A percentile compares a stretch with the other conserved stretches of the same genome.
Conservation (phyloP, 53 echinoderm and acorn worm genomes). For the Mesocentrotus franciscanus region DNA sequence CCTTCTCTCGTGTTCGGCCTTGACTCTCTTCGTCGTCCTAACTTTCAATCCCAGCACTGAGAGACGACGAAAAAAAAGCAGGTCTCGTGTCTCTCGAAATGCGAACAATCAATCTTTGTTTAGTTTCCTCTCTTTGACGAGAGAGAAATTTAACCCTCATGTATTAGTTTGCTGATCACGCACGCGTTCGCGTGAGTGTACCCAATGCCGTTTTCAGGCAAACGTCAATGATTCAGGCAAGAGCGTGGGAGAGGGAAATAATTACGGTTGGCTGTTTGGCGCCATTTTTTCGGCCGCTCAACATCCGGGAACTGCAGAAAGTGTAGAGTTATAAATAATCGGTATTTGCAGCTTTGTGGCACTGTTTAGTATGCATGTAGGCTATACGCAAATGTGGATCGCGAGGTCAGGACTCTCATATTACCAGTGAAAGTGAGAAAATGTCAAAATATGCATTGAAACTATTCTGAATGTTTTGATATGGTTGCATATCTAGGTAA, state of each 20-base stretch:
- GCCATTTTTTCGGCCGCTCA: background rate
- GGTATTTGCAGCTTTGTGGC: background rate
- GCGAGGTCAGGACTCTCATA: too few relatives aligned
- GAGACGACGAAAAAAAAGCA: background rate
- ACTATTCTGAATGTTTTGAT: too few relatives aligned
- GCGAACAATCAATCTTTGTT: constrained; percentile 40
- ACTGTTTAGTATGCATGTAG: background rate
- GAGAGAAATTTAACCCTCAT: constrained; percentile 7
- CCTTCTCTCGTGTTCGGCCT: constrained; percentile 1
- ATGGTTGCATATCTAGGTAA: too few relatives aligned
- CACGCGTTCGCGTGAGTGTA: constrained; percentile 26
- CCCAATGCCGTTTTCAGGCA: constrained; percentile 24
- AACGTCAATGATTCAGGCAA: constrained; percentile 4
- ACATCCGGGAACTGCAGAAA: background rate
- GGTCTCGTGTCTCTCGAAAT: constrained; percentile 26
- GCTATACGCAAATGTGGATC: background rate
- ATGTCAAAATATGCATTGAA: too few relatives aligned
- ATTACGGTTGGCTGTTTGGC: background rate
- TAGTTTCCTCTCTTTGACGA: background rate
- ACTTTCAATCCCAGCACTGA: background rate
- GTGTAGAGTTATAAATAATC: background rate
- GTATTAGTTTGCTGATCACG: constrained; percentile 28
- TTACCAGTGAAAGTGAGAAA: too few relatives aligned
- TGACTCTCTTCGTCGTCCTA: background rate
- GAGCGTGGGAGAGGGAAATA: background rate